Evolutionary conservation across 1,140 invertebrate genomes (phyloP).

Genomic region (Drosophila triauraria): DNA sequence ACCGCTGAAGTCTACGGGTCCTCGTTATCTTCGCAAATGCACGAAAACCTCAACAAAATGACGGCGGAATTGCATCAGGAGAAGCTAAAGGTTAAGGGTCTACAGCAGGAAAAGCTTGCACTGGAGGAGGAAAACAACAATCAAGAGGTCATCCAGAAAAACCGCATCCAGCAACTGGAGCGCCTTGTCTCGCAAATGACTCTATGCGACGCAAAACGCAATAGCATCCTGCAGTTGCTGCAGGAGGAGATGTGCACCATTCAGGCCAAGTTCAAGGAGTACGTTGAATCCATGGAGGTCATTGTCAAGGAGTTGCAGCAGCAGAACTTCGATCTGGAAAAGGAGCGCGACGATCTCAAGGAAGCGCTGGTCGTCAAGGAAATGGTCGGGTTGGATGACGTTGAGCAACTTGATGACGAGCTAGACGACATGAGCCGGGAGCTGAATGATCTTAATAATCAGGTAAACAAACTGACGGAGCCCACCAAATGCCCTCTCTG

Average conservation of each 20-base stretch:
- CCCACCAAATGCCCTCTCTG: neutral
- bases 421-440: neutral
- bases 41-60: neutral
- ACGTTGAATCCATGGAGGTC: neutral
- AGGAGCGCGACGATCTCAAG: neutral
- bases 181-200: no score
- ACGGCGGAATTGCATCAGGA: conserved; percentile 1
- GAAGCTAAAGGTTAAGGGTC: neutral
- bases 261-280: neutral
- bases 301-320: neutral
- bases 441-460: no score
- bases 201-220: neutral
- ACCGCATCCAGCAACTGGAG: neutral
- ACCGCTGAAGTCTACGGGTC: neutral
- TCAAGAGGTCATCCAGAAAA: no score
- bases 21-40: neutral
- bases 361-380: neutral
- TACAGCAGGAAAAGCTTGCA: neutral
- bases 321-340: neutral
- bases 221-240: neutral
- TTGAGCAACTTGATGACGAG: neutral
- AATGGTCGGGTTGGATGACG: neutral
- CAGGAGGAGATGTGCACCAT: neutral
- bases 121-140: neutral
- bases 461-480: neutral